phyloP scores from a whole-genome alignment of 2,797 vertebrate species.

The Sebastes trivittatus region DNA sequence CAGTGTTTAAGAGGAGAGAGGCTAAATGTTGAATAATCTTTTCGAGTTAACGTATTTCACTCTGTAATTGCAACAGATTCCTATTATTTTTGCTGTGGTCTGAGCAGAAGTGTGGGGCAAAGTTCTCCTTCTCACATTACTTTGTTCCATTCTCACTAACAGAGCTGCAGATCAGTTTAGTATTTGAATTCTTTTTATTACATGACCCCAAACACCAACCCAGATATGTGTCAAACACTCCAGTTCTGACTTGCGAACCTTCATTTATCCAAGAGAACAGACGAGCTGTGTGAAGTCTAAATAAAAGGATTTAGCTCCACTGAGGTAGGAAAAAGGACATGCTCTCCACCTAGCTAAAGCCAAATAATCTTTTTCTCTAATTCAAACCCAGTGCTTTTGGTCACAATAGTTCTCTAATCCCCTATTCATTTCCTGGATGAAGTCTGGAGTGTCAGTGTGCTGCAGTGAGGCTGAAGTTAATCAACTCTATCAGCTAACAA shows the following conservation, averaged over 20 bases:
- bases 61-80: not conserved
- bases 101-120: not conserved
- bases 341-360: constrained; percentile 8
- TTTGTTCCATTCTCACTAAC: not conserved
- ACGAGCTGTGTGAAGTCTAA: constrained; percentile 28
- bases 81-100: not conserved
- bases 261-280: constrained; percentile 10
- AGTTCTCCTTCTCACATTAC: not conserved
- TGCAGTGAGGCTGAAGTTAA: constrained; percentile 18
- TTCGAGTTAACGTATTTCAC: not conserved
- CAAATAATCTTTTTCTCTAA: constrained; percentile 24
- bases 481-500: constrained; percentile 15
- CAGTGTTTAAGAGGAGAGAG: not conserved
- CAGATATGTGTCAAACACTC: not conserved
- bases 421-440: constrained; percentile 20
- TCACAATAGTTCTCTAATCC: constrained; percentile 23
- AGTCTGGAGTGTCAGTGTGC: not conserved
- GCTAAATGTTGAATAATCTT: not conserved
- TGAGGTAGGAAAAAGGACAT: constrained; percentile 2
- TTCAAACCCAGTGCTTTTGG: constrained; percentile 24
- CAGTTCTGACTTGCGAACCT: not conserved
- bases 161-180: not conserved
- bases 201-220: not conserved
- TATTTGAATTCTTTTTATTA: not conserved
- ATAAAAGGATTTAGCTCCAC: constrained; percentile 3